Base-by-base conservation (phyloP, 2,113 vertebrate genomes). In the Pituophis catenifer region DNA sequence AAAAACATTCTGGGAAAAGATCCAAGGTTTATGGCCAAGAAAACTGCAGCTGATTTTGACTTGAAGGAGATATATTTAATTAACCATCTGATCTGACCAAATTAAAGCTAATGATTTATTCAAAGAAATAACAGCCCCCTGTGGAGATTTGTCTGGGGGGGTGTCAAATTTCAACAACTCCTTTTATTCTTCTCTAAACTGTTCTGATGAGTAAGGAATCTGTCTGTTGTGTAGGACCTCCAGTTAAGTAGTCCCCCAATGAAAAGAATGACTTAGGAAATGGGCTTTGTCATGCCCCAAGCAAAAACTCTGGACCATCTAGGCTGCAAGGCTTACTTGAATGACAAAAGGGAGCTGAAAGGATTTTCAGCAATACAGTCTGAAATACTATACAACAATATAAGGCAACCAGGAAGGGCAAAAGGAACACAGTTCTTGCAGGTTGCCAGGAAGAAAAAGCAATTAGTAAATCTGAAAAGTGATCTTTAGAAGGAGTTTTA, bases 281-380 rank as follows among this genome's bases (percentile, higher is more conserved):
- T 59, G 44, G 53, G 44, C 2, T 23, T 13, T 24, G 19, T 89
- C 33, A 89, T 6, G 57, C 38, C 33, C 6, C 29, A 89, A 57
- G 13, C 1, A 57, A 70, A 58, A 54, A 50, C 24, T 24, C 29
- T 44, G 50, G 55, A n/a, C 12, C 38, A 75, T 70, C 50, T 3
- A 65, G 57, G 48, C 13, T 87, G 21, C 11, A 52, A 17, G n/a
- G 23, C 17, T 53, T 48, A n/a, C 89, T 90, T 65, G 29, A 90
- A 90, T 93, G 21, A 93, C 89, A 93, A 93, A 90, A 90, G 86
- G 57, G 8, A 53, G 12, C 50, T 59, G 48, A 53, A 89, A 55
- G 54, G n/a, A 38, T 26, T 19, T 26, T 44, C 8, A 53, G 48
- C 48, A 65, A 44, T 19, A 86, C 26, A 33, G 24, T 44, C 9